phyloP scores from a whole-genome alignment of 2,888 invertebrate genomes.

The Zeuzera pyrina region DNA sequence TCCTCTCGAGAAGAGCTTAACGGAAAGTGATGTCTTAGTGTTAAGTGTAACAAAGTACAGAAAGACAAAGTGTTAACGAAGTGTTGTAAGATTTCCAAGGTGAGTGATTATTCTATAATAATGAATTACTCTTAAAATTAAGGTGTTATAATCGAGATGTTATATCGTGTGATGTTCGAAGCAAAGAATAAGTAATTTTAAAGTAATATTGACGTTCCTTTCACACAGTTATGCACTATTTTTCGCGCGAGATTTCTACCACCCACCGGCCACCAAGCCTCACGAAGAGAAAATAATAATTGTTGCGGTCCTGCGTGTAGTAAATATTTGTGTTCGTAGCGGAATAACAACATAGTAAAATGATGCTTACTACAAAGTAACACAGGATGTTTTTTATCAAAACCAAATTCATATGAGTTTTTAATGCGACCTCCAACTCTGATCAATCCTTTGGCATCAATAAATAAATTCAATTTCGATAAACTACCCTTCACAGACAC shows the following conservation, averaged over 20 bases:
- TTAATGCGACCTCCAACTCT: conserved; percentile 8
- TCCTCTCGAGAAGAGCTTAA: no score
- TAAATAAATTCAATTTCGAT: neutral
- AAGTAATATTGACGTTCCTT: no score
- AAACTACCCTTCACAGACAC: neutral
- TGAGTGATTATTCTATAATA: no score
- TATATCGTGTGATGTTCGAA: no score
- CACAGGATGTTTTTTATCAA: conserved; percentile 10
- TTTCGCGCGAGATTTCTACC: neutral
- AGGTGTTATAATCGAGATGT: no score
- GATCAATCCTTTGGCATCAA: conserved; percentile 5
- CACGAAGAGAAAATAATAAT: conserved; percentile 5
- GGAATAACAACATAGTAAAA: conserved; percentile 8
- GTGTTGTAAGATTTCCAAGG: no score
- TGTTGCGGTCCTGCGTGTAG: conserved; percentile 13
- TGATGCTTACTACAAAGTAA: conserved; percentile 10
- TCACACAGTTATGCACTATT: neutral
- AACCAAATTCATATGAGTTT: conserved; percentile 5
- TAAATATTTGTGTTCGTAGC: conserved; percentile 8
- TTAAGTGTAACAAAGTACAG: no score
- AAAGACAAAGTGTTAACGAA: no score
- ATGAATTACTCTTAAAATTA: no score
- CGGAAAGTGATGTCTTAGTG: no score
- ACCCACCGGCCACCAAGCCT: conserved; percentile 3
- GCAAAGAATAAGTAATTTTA: no score